Evolutionary conservation across 2,113 vertebrate genomes (phyloP).

Genomic region (Neodon shergylaensis): DNA sequence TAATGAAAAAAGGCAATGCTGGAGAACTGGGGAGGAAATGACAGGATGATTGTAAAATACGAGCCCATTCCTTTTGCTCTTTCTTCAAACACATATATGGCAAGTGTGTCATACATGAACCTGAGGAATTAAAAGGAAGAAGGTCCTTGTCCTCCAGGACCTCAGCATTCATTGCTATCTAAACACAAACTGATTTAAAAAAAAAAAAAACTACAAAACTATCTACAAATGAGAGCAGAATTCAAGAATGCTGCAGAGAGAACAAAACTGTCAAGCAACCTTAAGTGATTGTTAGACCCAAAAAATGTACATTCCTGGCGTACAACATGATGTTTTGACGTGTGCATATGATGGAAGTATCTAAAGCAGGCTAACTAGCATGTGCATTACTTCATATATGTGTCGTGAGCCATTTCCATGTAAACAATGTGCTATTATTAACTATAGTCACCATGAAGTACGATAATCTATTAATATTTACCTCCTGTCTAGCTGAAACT

Average conservation of each 20-base stretch:
- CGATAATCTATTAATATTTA: background rate
- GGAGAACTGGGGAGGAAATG: conserved; percentile 4
- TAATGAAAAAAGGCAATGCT: background rate
- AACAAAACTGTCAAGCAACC: background rate
- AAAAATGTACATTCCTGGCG: background rate
- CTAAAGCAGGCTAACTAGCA: background rate
- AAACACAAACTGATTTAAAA: conserved; percentile 8
- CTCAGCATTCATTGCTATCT: background rate
- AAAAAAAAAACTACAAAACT: background rate
- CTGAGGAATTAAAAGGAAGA: background rate
- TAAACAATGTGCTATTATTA: background rate
- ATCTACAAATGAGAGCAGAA: background rate
- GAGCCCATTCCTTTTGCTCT: background rate
- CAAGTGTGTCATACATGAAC: background rate
- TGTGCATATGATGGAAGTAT: background rate
- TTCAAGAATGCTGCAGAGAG: background rate
- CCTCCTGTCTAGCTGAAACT: background rate
- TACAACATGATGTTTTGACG: background rate
- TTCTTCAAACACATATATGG: background rate
- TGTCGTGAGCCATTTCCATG: background rate
- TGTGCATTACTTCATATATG: background rate
- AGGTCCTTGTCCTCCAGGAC: background rate
- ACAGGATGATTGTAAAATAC: background rate
- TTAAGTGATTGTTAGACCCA: background rate
- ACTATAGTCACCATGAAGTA: background rate